Base-by-base conservation (phyloP, 2,113 vertebrate species). In the Varanus salvator region DNA sequence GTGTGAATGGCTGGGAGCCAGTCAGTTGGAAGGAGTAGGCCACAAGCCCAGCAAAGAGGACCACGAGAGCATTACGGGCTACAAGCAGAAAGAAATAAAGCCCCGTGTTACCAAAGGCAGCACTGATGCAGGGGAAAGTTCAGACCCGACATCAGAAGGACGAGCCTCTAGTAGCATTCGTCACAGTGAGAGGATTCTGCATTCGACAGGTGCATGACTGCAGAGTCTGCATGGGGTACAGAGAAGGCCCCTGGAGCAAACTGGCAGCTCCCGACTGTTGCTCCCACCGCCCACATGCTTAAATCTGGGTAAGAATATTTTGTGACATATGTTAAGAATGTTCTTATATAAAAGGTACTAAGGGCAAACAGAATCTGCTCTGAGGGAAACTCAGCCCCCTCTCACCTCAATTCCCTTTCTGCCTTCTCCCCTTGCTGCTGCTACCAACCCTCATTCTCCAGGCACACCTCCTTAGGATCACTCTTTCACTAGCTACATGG, bases 61-160 rank as follows among this genome's bases (percentile, higher is more conserved):
- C 99, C 4, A 99, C 97, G 6, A 98, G 95, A 5, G 98, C 98
- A 0, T 99, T 99, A 14, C 98, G 98, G 87, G 98, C 96, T 96
- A 85, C 60, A 29, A 83, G 31, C 84, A 0, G 0, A 4, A 89
- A n/a, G n/a, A 14, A 0, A 0, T 90, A 76, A 91, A 0, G 52
- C 66, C 72, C 50, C 34, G 27, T 38, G 8, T 34, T 27, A 19
- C 38, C 31, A 52, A 11, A 76, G 1, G 14, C 31, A 0, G 86
- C 0, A 0, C 72, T 69, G 71, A 60, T 48, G 11, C 17, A 21
- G 0, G 0, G 1, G 34, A 44, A 17, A 21, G 29, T 23, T 19
- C 17, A 60, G 17, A 21, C 17, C 21, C 4, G 11, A 66, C 11
- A 19, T 11, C 4, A 50, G 21, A 9, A 14, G 21, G 68, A 7